Percentiles rank a stretch among this genome's conserved stretches.
phyloP scores from a whole-genome alignment of 2,888 invertebrate species.

The Muschampia plurimacula region DNA sequence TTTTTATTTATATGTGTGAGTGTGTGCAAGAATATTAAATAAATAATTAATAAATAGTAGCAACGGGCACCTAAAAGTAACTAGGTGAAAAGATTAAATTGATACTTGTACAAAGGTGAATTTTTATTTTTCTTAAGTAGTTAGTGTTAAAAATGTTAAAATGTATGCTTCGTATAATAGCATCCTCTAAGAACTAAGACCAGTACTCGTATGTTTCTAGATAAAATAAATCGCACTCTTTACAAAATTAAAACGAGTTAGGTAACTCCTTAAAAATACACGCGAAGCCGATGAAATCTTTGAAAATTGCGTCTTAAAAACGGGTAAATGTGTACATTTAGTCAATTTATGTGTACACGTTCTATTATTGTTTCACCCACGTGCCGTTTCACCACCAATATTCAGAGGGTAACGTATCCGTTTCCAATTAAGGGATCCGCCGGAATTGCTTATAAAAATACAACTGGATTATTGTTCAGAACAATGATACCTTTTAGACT shows the following conservation, averaged over 20 bases:
- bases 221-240: constrained; percentile 9
- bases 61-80: too few species aligned
- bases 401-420: background rate
- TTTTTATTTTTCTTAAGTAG: too few species aligned
- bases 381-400: background rate
- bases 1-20: too few species aligned
- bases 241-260: constrained; percentile 11
- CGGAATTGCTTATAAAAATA: background rate
- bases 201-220: background rate
- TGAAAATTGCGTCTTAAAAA: constrained; percentile 21
- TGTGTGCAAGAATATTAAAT: too few species aligned
- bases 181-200: background rate
- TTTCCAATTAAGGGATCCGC: background rate
- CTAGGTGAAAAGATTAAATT: too few species aligned
- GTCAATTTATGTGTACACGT: background rate
- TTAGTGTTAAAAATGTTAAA: background rate
- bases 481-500: background rate
- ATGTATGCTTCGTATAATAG: background rate
- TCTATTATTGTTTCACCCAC: constrained; percentile 1
- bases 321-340: background rate
- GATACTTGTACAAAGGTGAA: too few species aligned
- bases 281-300: constrained; percentile 28
- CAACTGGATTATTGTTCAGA: background rate
- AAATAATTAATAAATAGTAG: too few species aligned
- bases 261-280: constrained; percentile 26